These are phyloP conservation scores for Andrena camellia DNA, from an alignment of 2,888 invertebrate species.

Conservation along the genomic window DNA sequence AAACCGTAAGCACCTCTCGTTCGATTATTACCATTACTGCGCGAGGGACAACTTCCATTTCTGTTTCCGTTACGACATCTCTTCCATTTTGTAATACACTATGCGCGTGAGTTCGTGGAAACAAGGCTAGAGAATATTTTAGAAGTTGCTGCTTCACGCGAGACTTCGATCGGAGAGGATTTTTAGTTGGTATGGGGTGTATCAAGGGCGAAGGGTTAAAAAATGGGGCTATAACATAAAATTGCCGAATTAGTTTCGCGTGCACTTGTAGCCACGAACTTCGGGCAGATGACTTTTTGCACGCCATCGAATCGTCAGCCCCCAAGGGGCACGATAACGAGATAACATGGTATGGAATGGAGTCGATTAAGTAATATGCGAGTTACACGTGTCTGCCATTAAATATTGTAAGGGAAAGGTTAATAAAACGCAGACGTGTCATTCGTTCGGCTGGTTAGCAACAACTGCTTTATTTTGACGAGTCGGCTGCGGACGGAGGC, in stretches of 20 bases:
- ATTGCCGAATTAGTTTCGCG: conserved; percentile 39
- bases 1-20: not conserved
- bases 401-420: too few species aligned
- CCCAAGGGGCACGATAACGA: conserved; percentile 35
- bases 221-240: conserved; percentile 19
- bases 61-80: not conserved
- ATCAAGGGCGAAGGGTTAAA: not conserved
- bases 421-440: too few species aligned
- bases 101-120: not conserved
- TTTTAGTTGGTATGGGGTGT: not conserved
- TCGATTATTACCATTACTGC: conserved; percentile 6
- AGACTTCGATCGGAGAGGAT: not conserved
- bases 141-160: not conserved
- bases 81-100: not conserved
- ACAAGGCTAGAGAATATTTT: not conserved
- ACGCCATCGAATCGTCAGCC: conserved; percentile 55
- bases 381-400: conserved; percentile 34
- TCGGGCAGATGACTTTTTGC: conserved; percentile 46
- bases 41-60: conserved; percentile 4
- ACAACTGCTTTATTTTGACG: too few species aligned
- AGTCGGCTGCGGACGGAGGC: too few species aligned
- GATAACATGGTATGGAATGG: conserved; percentile 40
- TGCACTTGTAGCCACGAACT: conserved; percentile 25
- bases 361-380: conserved; percentile 43
- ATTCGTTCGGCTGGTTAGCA: too few species aligned